Percentiles rank a stretch among this genome's conserved stretches.
These are phyloP conservation scores for Lepidurus packardi DNA, from an alignment of 1,140 invertebrate species.

Conservation along the genomic window DNA sequence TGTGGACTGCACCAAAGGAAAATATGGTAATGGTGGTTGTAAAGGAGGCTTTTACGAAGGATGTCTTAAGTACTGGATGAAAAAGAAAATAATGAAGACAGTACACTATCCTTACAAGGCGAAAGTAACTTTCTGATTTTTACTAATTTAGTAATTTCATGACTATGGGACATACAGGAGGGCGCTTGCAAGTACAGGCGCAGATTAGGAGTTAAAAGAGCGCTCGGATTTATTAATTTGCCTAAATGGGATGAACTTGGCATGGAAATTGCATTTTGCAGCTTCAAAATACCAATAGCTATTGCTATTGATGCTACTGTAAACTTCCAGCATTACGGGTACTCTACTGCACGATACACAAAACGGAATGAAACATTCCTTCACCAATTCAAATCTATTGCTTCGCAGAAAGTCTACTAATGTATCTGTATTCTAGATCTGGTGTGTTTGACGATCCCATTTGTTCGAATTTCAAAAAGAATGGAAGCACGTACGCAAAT, in stretches of 20 bases:
- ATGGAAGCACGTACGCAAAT: constrained; percentile 30
- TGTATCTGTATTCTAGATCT: neutral
- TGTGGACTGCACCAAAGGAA: constrained; percentile 29
- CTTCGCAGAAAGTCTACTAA: neutral
- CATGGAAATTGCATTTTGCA: neutral
- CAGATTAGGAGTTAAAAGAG: neutral
- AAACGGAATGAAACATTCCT: neutral
- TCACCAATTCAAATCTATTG: neutral
- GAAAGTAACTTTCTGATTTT: neutral
- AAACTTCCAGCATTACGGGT: neutral
- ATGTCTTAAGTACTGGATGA: neutral
- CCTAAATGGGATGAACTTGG: neutral
- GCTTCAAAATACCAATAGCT: neutral
- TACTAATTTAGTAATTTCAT: neutral
- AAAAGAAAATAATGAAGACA: neutral
- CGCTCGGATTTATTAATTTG: neutral
- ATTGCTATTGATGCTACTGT: neutral
- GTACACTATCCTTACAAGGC: neutral
- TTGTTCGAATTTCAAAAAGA: neutral
- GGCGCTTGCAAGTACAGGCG: too few species aligned
- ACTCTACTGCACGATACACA: neutral
- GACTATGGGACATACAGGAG: too few species aligned
- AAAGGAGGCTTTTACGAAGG: constrained; percentile 27
- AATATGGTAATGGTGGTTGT: neutral
- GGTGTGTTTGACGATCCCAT: constrained; percentile 15